phyloP scores from a whole-genome alignment of 2,888 invertebrate genomes.

The Lamellibrachia columna region DNA sequence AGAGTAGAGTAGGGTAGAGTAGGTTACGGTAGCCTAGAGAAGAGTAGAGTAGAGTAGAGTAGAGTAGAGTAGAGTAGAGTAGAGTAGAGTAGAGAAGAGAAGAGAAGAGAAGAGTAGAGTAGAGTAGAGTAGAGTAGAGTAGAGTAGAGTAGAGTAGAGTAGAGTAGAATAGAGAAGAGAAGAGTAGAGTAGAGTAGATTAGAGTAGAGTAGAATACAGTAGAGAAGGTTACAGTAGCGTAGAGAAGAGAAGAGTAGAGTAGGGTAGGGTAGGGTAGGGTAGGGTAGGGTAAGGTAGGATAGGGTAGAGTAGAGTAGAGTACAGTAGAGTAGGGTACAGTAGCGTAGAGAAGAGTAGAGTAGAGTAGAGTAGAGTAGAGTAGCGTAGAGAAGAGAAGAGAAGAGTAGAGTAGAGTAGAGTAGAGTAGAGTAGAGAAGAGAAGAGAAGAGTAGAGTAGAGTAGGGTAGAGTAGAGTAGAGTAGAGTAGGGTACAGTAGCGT shows the following conservation, averaged over 20 bases:
- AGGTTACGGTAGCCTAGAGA: too few relatives aligned
- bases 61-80: slow-evolving; percentile 19
- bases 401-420: slow-evolving; percentile 19
- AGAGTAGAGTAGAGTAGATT: slow-evolving; percentile 19
- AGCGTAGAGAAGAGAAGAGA: neutral
- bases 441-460: slow-evolving; percentile 17
- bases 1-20: slow-evolving; percentile 18
- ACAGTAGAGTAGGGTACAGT: slow-evolving; percentile 9
- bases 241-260: neutral
- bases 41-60: slow-evolving; percentile 19
- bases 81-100: slow-evolving; percentile 14
- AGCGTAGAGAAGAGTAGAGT: too few relatives aligned
- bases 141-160: slow-evolving; percentile 19
- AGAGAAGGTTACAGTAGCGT: too few relatives aligned
- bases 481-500: too few relatives aligned
- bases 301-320: slow-evolving; percentile 13
- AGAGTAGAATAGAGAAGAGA: slow-evolving; percentile 9
- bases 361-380: too few relatives aligned
- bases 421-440: slow-evolving; percentile 14
- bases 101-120: slow-evolving; percentile 14
- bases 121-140: slow-evolving; percentile 19
- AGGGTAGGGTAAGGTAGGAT: neutral
- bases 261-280: slow-evolving; percentile 17
- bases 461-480: neutral
- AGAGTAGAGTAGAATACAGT: too few relatives aligned